Base-by-base conservation (phyloP, 1,140 invertebrate species). In the Pachyrhynchus sulphureomaculatus region DNA sequence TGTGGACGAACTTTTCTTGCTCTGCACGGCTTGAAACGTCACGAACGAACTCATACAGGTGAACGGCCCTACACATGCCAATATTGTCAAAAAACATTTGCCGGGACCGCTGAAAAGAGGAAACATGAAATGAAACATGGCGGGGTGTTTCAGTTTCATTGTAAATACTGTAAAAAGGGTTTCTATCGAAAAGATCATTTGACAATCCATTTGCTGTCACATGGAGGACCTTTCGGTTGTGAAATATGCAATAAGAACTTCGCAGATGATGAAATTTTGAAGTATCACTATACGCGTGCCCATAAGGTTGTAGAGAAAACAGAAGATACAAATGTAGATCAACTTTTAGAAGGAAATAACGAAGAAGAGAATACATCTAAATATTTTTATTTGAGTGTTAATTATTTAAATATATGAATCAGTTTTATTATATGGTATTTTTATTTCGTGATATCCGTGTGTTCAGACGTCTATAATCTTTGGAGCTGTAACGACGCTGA, bases 121-220 rank as follows among this genome's bases (percentile, higher is more conserved):
- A 72, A 72, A 66, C 82, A 76, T 78, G 83, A 79, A 71, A 75
- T 72, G 3, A 62, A 66, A 9, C 90, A 92, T 71, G 83, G 80
- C 24, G 84, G 88, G 10, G 86, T 89, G 70, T 88, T 89, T 69
- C 87, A 87, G 2, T 88, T 87, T 74, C 76, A 81, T 64, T 90
- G 88, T 75, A 76, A 78, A 53, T 82, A 86, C 67, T 91, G 89
- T 73, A 79, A 80, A 32, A 91, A 90, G 73, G 75, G 84, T 4
- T 89, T 89, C 76, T 52, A 21, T 10, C 65, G 68, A 52, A 54
- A 49, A 4, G 39, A 65, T 37, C 69, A 69, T 44, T 39, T 70
- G 20, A 67, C 66, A 26, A 32, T 62, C 10, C 70, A 72, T 48
- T 41, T 67, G 55, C 33, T 70, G 29, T 32, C 49, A 24, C 70